Evolutionary conservation across 2,797 vertebrate species (phyloP), one percentile per base, ranked within the genome.

Genomic region (Rhynchotus rufescens): DNA sequence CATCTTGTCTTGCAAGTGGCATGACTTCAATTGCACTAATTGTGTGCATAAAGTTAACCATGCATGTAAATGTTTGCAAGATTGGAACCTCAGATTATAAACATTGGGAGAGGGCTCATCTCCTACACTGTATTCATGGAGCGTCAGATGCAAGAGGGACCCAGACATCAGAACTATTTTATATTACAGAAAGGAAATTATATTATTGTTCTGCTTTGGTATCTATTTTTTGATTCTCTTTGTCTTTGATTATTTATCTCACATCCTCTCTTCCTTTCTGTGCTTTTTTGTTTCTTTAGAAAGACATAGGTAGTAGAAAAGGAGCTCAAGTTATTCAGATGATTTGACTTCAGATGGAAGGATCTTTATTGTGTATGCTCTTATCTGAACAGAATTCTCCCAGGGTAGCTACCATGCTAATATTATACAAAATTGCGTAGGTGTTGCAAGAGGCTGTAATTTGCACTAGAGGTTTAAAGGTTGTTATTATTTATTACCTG

Each of bases 1-100:
- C 95, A 94, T 96, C 95, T 96, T 96, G 95, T 95, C 94, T 95
- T 93, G 93, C 94, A 95, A 94, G 94, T 95, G 95, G 95, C 95
- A 95, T 94, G 94, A 95, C 95, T 96, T 96, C 95, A 95, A 95
- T 95, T 95, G 95, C 92, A 95, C 87, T 96, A 95, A 95, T 91
- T 95, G 93, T 95, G 93, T 96, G 94, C 95, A 94, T 93, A 95
- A 95, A 94, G 93, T 96, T 95, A 95, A 95, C 92, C 95, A 96
- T 95, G 92, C 92, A 95, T 93, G 89, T 95, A 95, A 95, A 95
- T 95, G 93, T 96, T 96, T 95, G 94, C 92, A 95, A 93, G 92
- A 96, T 96, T 96, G 93, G 92, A 95, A 93, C 92, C 87, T 88
- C 83, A 95, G 94, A 95, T 93, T 93, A 88, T 95, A 95, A 95